Evolutionary conservation across 2,113 vertebrate genomes (phyloP).

Genomic region (Larimichthys polyactis): DNA sequence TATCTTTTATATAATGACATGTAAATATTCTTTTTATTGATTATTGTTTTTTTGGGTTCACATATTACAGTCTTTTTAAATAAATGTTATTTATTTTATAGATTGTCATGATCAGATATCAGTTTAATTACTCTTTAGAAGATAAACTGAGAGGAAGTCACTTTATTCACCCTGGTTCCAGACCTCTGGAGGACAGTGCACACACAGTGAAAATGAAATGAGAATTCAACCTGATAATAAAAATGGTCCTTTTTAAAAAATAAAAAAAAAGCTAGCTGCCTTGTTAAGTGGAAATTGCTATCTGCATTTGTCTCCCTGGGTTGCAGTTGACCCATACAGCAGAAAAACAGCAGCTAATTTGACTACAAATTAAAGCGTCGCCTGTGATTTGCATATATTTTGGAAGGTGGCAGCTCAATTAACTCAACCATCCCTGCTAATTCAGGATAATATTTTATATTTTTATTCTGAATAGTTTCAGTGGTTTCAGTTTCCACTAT

Average conservation of each 20-base stretch:
- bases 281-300: slow-evolving; percentile 2
- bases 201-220: background rate
- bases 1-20: background rate
- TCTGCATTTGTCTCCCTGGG: background rate
- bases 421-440: background rate
- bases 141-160: too few species aligned
- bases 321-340: background rate
- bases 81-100: background rate
- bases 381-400: background rate
- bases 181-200: background rate
- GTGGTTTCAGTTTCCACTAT: background rate
- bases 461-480: background rate
- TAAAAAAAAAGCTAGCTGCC: background rate
- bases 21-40: too few species aligned
- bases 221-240: background rate
- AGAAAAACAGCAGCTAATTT: background rate
- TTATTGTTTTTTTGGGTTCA: background rate
- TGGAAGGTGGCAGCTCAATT: background rate
- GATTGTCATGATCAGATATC: background rate
- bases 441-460: background rate
- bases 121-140: background rate
- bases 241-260: too few species aligned
- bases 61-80: background rate
- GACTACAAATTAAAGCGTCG: background rate
- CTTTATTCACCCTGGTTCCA: background rate